These are phyloP conservation scores for Julus scandinavius DNA, from an alignment of 2,888 invertebrate species.

Conservation along the genomic window DNA sequence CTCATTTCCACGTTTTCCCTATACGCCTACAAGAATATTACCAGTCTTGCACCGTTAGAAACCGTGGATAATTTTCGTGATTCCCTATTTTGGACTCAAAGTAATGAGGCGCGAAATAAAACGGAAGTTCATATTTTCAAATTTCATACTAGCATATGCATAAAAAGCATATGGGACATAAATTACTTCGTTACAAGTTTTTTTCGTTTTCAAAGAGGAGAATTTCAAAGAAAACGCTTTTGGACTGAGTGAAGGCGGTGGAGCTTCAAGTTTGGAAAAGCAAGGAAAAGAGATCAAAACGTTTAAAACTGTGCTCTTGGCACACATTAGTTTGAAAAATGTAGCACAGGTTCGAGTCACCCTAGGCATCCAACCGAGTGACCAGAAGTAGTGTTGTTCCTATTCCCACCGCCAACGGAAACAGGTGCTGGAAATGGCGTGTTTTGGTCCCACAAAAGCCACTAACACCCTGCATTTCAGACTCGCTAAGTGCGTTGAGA, in stretches of 20 bases:
- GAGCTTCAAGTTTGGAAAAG: neutral
- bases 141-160: neutral
- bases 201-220: neutral
- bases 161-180: slow-evolving; percentile 8
- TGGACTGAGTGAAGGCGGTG: neutral
- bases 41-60: neutral
- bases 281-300: slow-evolving; percentile 43
- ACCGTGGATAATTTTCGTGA: neutral
- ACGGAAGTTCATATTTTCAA: slow-evolving; percentile 31
- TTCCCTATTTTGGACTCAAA: neutral
- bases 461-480: slow-evolving; percentile 13
- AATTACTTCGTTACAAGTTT: neutral
- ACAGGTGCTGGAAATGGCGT: slow-evolving; percentile 21
- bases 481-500: slow-evolving; percentile 2
- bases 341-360: slow-evolving; percentile 48
- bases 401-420: neutral
- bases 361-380: slow-evolving; percentile 2
- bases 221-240: neutral
- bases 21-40: neutral
- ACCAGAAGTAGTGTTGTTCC: slow-evolving; percentile 15
- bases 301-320: slow-evolving; percentile 37
- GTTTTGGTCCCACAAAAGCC: slow-evolving; percentile 21
- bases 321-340: slow-evolving; percentile 50
- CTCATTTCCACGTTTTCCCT: neutral
- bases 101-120: neutral